Base-by-base conservation (phyloP, 2,888 invertebrate genomes). In the Pristionchus exspectatus region DNA sequence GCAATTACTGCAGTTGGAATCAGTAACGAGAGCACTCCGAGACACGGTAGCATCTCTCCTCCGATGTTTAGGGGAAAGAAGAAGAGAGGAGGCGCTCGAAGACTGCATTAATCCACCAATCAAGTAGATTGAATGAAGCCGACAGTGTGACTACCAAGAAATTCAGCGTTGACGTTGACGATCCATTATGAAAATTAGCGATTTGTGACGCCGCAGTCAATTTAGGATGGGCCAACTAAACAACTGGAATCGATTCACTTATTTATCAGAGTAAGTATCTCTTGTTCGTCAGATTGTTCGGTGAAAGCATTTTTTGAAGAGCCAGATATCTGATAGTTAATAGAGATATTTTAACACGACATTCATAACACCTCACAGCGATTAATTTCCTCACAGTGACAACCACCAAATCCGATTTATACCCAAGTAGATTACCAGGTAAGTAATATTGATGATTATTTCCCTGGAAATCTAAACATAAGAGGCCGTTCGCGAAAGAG, bases 61-160 rank as follows among this genome's bases (percentile, higher is more conserved):
- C 18, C 18, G 72, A 72, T n/a, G 72, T 72, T 72, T 33, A 72
- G 72, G 27, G 72, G 72, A 72, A 72, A 33, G 72, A 12, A 33
- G 16, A 33, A 14, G 33, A 30, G 27, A 5, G 2, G 33, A 30
- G 33, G 72, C 21, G 21, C 21, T 18, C 18, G 59, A 18, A 21
- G 59, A 24, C 59, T 59, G 59, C 18, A 21, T 59, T 59, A 59
- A 59, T 59, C 59, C 59, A 59, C 59, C 59, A 10, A 59, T 59
- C 59, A 59, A 21, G 21, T 59, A 59, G 59, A 59, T 59, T 18
- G 59, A 18, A 18, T 59, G 59, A 59, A 59, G 18, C 59, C 59
- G 5, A 5, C 5, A 59, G 21, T 21, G 18, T 59, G 59, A 59
- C 59, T 21, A 21, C 59, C 59, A 12, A 1, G 59, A 21, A 59